Percentiles rank a stretch among this genome's conserved stretches.
Conservation (phyloP, 2,113 vertebrate species). For the Anhinga anhinga region DNA sequence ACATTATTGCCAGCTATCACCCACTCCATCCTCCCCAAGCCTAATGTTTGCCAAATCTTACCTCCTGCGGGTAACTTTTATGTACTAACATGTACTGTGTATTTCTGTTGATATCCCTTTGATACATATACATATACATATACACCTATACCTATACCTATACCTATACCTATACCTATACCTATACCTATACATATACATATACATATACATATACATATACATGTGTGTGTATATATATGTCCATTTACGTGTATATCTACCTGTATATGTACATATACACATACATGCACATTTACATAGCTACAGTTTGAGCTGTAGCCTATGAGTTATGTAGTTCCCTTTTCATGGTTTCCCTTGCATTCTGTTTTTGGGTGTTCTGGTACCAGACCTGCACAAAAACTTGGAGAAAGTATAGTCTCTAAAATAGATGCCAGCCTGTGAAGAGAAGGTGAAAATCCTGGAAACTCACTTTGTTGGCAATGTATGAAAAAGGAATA, state of each 20-base stretch:
- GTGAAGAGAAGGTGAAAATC: not conserved
- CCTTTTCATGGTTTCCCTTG: not conserved
- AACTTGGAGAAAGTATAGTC: not conserved
- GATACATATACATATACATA: too few species aligned
- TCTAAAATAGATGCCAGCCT: not conserved
- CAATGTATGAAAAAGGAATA: not conserved
- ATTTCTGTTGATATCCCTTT: not conserved
- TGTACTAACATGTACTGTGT: not conserved
- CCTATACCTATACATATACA: too few species aligned
- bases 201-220: too few species aligned
- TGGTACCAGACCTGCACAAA: not conserved
- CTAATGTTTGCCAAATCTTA: not conserved
- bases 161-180: too few species aligned
- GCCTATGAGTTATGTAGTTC: rapidly evolving
- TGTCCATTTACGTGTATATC: too few species aligned
- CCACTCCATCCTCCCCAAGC: not conserved
- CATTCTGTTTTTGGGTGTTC: not conserved
- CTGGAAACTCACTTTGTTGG: not conserved
- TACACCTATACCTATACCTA: too few species aligned
- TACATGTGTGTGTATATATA: too few species aligned
- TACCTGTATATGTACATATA: too few species aligned
- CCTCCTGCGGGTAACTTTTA: not conserved
- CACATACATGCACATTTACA: too few species aligned
- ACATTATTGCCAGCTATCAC: not conserved
- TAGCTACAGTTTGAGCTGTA: not conserved